Conservation (phyloP, 1,140 invertebrate species). For the Zaprionus ghesquierei region DNA sequence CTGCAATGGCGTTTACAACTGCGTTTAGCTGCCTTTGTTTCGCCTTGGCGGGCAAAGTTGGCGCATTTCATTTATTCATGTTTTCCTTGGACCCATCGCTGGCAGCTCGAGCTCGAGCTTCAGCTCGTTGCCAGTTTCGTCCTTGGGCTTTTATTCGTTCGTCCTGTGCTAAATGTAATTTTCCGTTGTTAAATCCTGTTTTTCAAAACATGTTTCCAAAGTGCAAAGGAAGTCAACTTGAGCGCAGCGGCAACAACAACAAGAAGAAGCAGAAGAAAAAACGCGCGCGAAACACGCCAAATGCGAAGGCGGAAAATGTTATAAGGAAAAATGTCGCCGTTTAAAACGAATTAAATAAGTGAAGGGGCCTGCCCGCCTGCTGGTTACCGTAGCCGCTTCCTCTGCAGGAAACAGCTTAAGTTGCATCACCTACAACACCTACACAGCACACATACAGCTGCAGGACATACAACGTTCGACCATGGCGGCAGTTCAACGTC, state of each 20-base stretch:
- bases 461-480: conserved; percentile 20
- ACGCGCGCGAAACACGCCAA: conserved; percentile 10
- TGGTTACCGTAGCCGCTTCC: conserved; percentile 2
- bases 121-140: conserved; percentile 16
- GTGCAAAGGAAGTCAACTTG: conserved; percentile 78
- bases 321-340: conserved; percentile 29
- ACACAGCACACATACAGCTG: background rate
- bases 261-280: conserved; percentile 25
- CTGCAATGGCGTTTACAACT: conserved; percentile 50
- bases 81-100: conserved; percentile 50
- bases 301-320: conserved; percentile 22
- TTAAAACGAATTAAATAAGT: conserved; percentile 61
- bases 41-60: conserved; percentile 63
- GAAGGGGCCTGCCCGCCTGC: conserved; percentile 34
- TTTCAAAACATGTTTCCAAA: conserved; percentile 75
- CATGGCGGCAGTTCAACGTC: conserved; percentile 1
- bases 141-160: conserved; percentile 31
- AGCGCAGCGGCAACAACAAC: conserved; percentile 63
- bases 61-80: conserved; percentile 78
- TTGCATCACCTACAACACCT: no score
- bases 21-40: conserved; percentile 70
- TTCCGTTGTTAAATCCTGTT: conserved; percentile 80
- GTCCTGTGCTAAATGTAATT: conserved; percentile 77
- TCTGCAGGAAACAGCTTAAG: background rate
- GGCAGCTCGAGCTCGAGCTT: background rate